These are phyloP conservation scores for Xestia sexstrigata DNA, from an alignment of 2,888 invertebrate genomes.

Conservation along the genomic window DNA sequence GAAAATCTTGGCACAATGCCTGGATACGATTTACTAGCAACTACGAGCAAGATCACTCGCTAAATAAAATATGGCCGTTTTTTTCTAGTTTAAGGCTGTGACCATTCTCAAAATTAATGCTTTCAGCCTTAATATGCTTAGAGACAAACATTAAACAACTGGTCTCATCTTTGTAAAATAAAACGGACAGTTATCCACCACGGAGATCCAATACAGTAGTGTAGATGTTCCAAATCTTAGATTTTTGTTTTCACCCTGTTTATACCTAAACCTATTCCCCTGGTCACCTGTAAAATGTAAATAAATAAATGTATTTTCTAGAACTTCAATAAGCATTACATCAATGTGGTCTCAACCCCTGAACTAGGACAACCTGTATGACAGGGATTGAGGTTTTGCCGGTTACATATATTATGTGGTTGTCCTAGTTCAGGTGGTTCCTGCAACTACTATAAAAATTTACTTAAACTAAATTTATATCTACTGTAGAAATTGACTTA, in stretches of 20 bases:
- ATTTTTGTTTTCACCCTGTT: neutral
- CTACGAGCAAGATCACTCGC: neutral
- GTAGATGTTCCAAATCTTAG: neutral
- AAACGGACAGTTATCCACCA: neutral
- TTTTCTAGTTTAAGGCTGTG: neutral
- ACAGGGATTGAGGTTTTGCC: too few relatives aligned
- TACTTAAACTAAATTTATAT: too few relatives aligned
- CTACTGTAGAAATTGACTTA: too few relatives aligned
- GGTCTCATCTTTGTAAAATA: neutral
- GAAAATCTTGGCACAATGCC: constrained; percentile 26
- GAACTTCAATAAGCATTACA: too few relatives aligned
- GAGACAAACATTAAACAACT: neutral
- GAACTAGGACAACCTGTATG: too few relatives aligned
- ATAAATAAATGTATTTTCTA: too few relatives aligned
- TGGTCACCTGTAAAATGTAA: neutral
- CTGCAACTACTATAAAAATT: too few relatives aligned
- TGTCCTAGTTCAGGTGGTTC: too few relatives aligned
- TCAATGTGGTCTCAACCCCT: too few relatives aligned
- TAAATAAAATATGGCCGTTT: neutral
- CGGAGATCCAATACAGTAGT: neutral
- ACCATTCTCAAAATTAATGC: neutral
- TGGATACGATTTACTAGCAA: neutral
- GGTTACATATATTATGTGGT: too few relatives aligned
- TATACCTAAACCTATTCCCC: too few relatives aligned
- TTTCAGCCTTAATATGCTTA: neutral